A percentile compares a stretch with the other conserved stretches of the same genome.
phyloP scores from a whole-genome alignment of 2,797 vertebrate species.

The Peromyscus attwateri region DNA sequence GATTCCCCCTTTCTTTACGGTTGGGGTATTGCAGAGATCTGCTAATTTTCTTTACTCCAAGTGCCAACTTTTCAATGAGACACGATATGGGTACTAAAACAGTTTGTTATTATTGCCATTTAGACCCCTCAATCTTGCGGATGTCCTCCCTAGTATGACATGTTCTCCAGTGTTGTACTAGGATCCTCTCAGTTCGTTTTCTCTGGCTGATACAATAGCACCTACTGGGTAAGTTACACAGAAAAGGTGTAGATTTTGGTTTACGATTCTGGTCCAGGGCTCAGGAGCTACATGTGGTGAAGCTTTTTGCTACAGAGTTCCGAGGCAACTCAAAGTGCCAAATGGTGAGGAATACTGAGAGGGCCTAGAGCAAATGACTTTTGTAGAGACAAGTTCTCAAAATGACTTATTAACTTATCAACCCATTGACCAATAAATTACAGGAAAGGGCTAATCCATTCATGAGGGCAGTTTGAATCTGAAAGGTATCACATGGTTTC shows the following conservation, averaged over 20 bases:
- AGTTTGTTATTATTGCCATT: background rate
- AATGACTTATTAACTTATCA: background rate
- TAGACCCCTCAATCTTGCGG: background rate
- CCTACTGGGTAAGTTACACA: background rate
- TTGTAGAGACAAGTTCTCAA: background rate
- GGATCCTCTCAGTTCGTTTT: background rate
- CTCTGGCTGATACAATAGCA: too few relatives aligned
- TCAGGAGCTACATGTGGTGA: background rate
- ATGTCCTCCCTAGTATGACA: background rate
- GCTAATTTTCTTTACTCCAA: background rate
- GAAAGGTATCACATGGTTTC: too few relatives aligned
- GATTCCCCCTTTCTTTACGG: background rate
- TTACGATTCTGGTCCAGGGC: background rate
- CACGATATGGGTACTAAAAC: background rate
- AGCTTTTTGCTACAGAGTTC: background rate
- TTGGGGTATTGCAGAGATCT: background rate
- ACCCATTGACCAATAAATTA: background rate
- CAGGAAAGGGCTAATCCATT: too few relatives aligned
- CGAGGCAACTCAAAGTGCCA: background rate
- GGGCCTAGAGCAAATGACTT: background rate
- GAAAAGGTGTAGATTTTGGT: background rate
- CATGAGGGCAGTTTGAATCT: background rate
- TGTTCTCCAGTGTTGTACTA: background rate
- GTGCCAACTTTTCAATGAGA: background rate
- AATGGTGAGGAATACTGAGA: too few relatives aligned